Evolutionary conservation across 2,797 vertebrate genomes (phyloP).

Genomic region (Chromobotia macracanthus): DNA sequence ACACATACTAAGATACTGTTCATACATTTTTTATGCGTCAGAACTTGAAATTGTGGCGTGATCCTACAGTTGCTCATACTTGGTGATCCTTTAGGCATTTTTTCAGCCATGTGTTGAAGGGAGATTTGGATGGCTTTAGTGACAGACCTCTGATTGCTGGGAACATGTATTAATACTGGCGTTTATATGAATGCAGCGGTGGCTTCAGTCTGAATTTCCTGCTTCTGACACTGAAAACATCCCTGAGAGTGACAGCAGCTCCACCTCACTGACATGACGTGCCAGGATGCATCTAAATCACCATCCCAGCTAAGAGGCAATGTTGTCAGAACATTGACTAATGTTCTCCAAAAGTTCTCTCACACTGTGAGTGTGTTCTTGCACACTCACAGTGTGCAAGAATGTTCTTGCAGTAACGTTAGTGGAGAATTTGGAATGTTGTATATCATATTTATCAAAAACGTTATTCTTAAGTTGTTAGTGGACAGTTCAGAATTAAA

Average conservation of each 20-base stretch:
- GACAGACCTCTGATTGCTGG: not conserved
- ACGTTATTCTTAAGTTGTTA: no score
- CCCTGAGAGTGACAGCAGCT: not conserved
- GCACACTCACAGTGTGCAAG: no score
- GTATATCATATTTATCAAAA: no score
- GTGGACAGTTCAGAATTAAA: no score
- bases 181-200: not conserved
- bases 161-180: not conserved
- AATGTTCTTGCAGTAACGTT: no score
- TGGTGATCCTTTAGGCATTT: not conserved
- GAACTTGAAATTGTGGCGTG: not conserved
- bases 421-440: no score
- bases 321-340: no score
- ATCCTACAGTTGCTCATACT: not conserved
- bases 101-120: not conserved
- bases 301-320: no score
- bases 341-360: no score
- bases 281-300: not conserved
- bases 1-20: not conserved
- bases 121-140: not conserved
- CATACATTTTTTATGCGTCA: not conserved
- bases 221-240: conserved; percentile 19
- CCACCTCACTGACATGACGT: not conserved
- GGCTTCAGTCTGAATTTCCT: conserved; percentile 19
- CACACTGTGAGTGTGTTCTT: no score